Evolutionary conservation across 2,113 vertebrate species (phyloP), one percentile per base, ranked within the genome.

Genomic region (Chlorodrepanis virens): DNA sequence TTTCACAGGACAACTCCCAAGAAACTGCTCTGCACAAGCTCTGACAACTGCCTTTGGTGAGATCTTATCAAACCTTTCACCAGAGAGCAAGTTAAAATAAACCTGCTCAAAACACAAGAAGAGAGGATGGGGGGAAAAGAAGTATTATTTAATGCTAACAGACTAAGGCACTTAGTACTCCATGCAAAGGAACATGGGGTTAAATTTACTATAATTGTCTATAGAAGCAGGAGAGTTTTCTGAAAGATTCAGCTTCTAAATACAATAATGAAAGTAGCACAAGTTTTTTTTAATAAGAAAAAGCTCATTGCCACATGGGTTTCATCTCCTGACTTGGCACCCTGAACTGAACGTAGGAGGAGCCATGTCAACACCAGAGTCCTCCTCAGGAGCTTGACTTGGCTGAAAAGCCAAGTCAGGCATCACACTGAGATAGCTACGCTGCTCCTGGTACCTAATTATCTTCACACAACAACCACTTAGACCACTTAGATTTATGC

Each of bases 111-210:
- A 79, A 42, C 15, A 25, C 12, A 71, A 44, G 7, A 86, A 80
- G 14, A 12, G 28, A 57, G 15, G 3, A 70, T 11, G 3, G 6
- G 2, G 9, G 0, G 2, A 1, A 28, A 25, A 14, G 16, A 20
- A 24, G 2, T 7, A 50, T 31, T 84, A 17, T 63, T 90, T 83
- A 83, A 90, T 1, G 0, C 5, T 63, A 78, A 44, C 19, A 47
- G 37, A 42, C 29, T 40, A 57, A 74, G 40, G 69, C 50, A 49
- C 69, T 77, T 50, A 50, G 9, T 45, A 44, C 45, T 80, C 8
- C 29, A 33, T 11, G 45, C 45, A 65, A 86, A 86, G 18, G 4
- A 79, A 11, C 12, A 20, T 4, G 12, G 11, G 15, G 17, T 33
- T 80, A 83, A 83, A 80, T 8, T 47, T 18, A 39, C 18, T 65